A percentile compares a stretch with the other conserved stretches of the same genome.
phyloP scores from a whole-genome alignment of 2,113 vertebrate species.

The Microtus ochrogaster region DNA sequence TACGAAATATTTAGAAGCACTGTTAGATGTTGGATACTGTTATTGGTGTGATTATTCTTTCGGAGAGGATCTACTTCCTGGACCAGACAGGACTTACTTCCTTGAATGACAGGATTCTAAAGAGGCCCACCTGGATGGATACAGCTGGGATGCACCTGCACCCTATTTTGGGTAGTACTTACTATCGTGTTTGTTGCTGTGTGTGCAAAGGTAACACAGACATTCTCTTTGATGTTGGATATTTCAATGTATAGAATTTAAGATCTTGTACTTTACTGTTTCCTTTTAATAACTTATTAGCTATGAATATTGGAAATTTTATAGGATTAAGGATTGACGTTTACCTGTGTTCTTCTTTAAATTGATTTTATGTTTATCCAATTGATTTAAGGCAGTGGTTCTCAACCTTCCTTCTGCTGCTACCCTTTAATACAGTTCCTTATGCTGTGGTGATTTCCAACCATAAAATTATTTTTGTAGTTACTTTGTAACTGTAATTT shows the following conservation, averaged over 20 bases:
- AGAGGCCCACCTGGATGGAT: neutral
- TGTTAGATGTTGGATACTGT: neutral
- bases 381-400: neutral
- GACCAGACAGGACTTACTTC: neutral
- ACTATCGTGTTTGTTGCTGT: neutral
- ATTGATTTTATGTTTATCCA: constrained; percentile 33
- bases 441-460: neutral
- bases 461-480: neutral
- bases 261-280: neutral
- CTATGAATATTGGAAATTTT: neutral
- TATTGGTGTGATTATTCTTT: neutral
- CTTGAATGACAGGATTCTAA: neutral
- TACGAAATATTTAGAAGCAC: neutral
- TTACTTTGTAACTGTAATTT: neutral
- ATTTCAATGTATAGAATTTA: neutral
- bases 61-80: neutral
- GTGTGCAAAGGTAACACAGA: neutral
- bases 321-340: neutral
- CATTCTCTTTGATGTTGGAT: neutral
- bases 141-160: too few relatives aligned
- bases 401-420: neutral
- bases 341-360: constrained; percentile 2
- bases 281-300: constrained; percentile 10
- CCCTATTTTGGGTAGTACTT: neutral
- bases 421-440: neutral